Evolutionary conservation across 2,888 invertebrate genomes (phyloP).

Genomic region (Euplexia lucipara): DNA sequence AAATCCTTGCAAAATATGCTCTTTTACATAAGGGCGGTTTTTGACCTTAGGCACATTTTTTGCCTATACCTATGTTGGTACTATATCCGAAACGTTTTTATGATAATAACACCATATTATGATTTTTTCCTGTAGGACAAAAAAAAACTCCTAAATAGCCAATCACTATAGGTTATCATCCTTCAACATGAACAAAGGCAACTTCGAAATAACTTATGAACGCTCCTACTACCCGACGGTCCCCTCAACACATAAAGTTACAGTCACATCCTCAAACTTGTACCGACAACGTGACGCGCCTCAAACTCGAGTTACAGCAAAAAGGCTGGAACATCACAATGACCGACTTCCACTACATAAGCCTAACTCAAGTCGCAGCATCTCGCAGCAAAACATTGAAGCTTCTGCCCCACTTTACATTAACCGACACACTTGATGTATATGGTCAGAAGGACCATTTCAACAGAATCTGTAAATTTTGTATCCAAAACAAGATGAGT

Average conservation of each 20-base stretch:
- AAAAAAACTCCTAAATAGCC: slow-evolving; percentile 5
- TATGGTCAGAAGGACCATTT: slow-evolving; percentile 8
- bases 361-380: slow-evolving; percentile 64
- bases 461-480: background rate
- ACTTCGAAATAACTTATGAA: background rate
- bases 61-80: no score
- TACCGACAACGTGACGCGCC: slow-evolving; percentile 26
- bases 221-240: background rate
- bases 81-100: no score
- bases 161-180: slow-evolving; percentile 3
- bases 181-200: slow-evolving; percentile 11
- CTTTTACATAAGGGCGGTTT: no score
- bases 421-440: slow-evolving; percentile 16
- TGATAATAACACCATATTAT: no score
- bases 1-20: no score
- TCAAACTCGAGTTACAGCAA: slow-evolving; percentile 46
- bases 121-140: background rate
- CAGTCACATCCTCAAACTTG: slow-evolving; percentile 43
- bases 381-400: slow-evolving; percentile 66
- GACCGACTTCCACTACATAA: slow-evolving; percentile 76
- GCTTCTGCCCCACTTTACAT: slow-evolving; percentile 68
- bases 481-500: background rate
- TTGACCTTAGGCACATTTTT: no score
- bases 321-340: slow-evolving; percentile 63
- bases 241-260: slow-evolving; percentile 24